Evolutionary conservation across 2,888 invertebrate species (phyloP).

Genomic region (Diadegma fenestrale): DNA sequence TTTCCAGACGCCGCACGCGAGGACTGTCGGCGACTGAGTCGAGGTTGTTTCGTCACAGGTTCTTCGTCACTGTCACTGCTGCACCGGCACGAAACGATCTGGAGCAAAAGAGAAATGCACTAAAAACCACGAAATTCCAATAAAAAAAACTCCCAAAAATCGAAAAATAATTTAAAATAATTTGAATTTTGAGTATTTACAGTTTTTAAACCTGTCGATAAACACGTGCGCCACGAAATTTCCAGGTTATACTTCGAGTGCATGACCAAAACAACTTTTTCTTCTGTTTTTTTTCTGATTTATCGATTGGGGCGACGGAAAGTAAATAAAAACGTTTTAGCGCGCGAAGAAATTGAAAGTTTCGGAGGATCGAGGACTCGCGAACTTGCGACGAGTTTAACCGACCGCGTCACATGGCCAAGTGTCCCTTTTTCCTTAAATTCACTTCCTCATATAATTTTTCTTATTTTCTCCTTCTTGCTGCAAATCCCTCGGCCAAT

Average conservation of each 20-base stretch:
- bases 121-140: not conserved
- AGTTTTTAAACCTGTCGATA: not conserved
- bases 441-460: slow-evolving; percentile 41
- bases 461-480: slow-evolving; percentile 9
- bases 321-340: not conserved
- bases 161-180: not conserved
- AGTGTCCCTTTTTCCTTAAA: slow-evolving; percentile 49
- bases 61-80: slow-evolving; percentile 91
- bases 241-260: not conserved
- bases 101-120: slow-evolving; percentile 81
- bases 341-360: not conserved
- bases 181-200: slow-evolving; percentile 26
- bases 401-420: slow-evolving; percentile 31
- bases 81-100: slow-evolving; percentile 87
- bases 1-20: slow-evolving; percentile 56
- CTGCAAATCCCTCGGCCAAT: slow-evolving; percentile 48
- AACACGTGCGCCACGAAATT: not conserved
- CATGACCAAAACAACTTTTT: not conserved
- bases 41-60: slow-evolving; percentile 91
- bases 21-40: slow-evolving; percentile 85
- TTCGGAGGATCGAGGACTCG: slow-evolving; percentile 2
- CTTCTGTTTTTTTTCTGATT: not conserved
- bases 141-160: not conserved
- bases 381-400: slow-evolving; percentile 37
- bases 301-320: not conserved